Conservation (phyloP, 2,888 invertebrate genomes). For the Xylophagus ater region DNA sequence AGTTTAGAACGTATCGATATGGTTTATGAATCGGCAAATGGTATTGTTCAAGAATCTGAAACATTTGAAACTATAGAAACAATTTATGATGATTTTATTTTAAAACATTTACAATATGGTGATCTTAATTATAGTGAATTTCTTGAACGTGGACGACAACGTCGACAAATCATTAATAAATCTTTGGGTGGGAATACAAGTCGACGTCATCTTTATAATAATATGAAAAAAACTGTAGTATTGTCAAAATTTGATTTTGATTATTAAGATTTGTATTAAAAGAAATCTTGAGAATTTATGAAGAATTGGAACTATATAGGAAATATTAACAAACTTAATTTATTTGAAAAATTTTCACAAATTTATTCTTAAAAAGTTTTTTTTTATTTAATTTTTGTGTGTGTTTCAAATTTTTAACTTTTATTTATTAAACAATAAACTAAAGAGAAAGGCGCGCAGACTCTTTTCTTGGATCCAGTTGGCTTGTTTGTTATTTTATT, state of each 20-base stretch:
- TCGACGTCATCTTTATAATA: constrained; percentile 27
- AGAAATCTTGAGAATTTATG: too few relatives aligned
- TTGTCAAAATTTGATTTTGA: constrained; percentile 29
- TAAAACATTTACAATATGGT: constrained; percentile 22
- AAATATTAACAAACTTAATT: too few relatives aligned
- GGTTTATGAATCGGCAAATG: constrained; percentile 23
- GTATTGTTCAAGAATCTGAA: constrained; percentile 21
- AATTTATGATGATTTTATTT: constrained; percentile 22
- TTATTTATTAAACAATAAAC: too few relatives aligned
- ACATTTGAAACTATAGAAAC: constrained; percentile 22
- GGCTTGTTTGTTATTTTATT: too few relatives aligned
- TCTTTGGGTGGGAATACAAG: constrained; percentile 32
- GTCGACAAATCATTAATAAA: constrained; percentile 30
- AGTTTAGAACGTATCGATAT: constrained; percentile 29
- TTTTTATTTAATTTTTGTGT: too few relatives aligned
- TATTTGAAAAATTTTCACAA: too few relatives aligned
- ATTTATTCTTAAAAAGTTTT: too few relatives aligned
- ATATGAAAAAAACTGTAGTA: constrained; percentile 19
- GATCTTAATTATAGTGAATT: constrained; percentile 30
- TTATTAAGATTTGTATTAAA: too few relatives aligned
- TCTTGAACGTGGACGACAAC: constrained; percentile 28
- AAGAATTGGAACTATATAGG: too few relatives aligned
- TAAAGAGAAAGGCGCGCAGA: too few relatives aligned
- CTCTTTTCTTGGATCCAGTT: too few relatives aligned
- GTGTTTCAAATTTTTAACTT: too few relatives aligned